Percentiles rank a stretch among this genome's conserved stretches.
Evolutionary conservation across 2,797 vertebrate species (phyloP).

Genomic region (Botia almorhae): DNA sequence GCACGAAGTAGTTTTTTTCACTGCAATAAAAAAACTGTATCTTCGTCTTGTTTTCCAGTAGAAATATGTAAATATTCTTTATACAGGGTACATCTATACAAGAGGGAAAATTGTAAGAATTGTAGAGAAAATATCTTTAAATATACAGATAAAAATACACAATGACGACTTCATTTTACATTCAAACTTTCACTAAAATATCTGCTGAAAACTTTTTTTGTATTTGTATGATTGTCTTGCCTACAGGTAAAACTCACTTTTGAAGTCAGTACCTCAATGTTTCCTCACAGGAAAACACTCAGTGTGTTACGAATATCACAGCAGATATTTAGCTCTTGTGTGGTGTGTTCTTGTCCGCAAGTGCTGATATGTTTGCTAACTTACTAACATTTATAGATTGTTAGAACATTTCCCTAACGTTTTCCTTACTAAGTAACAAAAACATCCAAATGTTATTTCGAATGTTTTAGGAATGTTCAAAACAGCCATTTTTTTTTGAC

Average conservation of each 20-base stretch:
- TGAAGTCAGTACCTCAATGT: background rate
- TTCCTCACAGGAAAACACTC: conserved; percentile 1
- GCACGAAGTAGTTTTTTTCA: background rate
- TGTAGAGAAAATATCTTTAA: no score
- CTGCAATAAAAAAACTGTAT: background rate
- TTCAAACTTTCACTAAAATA: no score
- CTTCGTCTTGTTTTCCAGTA: background rate
- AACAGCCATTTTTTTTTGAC: no score
- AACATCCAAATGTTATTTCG: no score
- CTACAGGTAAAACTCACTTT: background rate
- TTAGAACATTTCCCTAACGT: no score
- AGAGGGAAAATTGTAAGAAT: background rate
- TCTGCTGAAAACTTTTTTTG: no score
- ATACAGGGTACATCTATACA: background rate
- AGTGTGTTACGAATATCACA: no score
- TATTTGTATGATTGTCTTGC: background rate
- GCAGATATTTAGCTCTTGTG: conserved; percentile 15
- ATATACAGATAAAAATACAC: no score
- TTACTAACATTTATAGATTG: no score
- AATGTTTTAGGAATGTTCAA: no score
- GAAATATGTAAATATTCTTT: background rate
- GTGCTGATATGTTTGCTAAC: background rate
- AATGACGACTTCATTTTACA: no score
- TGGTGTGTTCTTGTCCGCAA: background rate
- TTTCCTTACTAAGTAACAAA: no score